Evolutionary conservation across 2,797 vertebrate species (phyloP).

Genomic region (Orestias chungarensis): DNA sequence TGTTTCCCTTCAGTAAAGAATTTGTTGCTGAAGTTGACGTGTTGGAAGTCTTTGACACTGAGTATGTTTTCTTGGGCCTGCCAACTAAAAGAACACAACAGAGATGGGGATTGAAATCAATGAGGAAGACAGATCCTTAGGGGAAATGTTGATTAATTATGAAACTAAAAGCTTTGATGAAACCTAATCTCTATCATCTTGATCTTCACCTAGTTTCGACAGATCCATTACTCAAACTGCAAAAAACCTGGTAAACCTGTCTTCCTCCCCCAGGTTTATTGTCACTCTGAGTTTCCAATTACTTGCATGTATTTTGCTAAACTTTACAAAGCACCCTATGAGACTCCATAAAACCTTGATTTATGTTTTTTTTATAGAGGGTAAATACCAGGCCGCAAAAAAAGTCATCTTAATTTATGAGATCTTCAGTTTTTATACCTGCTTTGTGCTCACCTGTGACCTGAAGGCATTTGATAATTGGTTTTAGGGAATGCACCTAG

Average conservation of each 20-base stretch:
- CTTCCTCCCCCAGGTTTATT: slow-evolving; percentile 25
- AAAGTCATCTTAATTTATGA: slow-evolving; percentile 32
- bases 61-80: slow-evolving; percentile 82
- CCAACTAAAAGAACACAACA: slow-evolving; percentile 78
- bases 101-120: slow-evolving; percentile 38
- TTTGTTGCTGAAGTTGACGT: slow-evolving; percentile 42
- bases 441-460: slow-evolving; percentile 3
- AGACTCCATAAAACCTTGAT: slow-evolving; percentile 50
- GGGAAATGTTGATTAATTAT: slow-evolving; percentile 51
- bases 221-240: slow-evolving; percentile 55
- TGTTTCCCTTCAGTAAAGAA: slow-evolving; percentile 71
- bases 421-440: slow-evolving; percentile 13
- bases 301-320: slow-evolving; percentile 40
- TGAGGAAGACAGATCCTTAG: slow-evolving; percentile 35
- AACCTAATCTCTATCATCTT: slow-evolving; percentile 55
- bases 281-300: slow-evolving; percentile 34
- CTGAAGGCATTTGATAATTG: slow-evolving; percentile 33
- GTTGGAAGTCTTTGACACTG: slow-evolving; percentile 76
- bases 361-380: slow-evolving; percentile 30
- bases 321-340: slow-evolving; percentile 23
- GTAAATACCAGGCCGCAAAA: slow-evolving; percentile 37
- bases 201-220: slow-evolving; percentile 56
- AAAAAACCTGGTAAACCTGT: slow-evolving; percentile 66
- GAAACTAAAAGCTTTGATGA: slow-evolving; percentile 44
- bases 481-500: slow-evolving; percentile 12